Evolutionary conservation across 1,140 invertebrate genomes (phyloP), one percentile per base, ranked within the genome.

Genomic region (Anadara kagoshimensis): DNA sequence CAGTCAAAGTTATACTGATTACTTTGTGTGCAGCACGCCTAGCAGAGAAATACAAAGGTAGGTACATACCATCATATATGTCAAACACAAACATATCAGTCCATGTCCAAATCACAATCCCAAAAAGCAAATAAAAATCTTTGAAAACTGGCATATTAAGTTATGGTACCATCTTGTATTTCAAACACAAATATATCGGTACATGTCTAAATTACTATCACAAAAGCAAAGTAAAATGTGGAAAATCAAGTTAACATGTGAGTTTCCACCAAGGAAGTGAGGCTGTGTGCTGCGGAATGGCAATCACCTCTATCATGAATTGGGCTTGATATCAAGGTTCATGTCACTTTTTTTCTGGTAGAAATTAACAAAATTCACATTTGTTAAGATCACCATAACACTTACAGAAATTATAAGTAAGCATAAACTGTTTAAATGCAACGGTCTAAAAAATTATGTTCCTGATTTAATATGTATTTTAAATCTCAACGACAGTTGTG

Each of bases 1-100:
- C 91, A 75, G 90, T 92, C 2, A 93, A 94, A 87, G 89, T 92
- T 0, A 83, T 91, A 7, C 86, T 94, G n/a, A 91, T 91, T 41
- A 84, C 93, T 36, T 80, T 94, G 65, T 92, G 92, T 80, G 90
- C 90, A 65, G 91, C 91, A 49, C 86, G 90, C n/a, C 85, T 92
- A n/a, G 79, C 86, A 45, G 92, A 93, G 49, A 92, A 93, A 84
- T 93, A 93, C 88, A 86, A 88, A 70, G 93, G 86, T 87, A 81
- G 76, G 81, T 79, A 18, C n/a, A 47, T 16, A 10, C n/a, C 1
- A 49, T 4, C n/a, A 4, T 14, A 18, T 3, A 49, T 49, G 47
- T 49, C 4, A 4, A 49, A 2, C 1, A n/a, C 10, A 3, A 49
- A 49, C 14, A 18, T 4, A 3, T 49, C n/a, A 49, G 47, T 2